Percentiles rank a stretch among this genome's conserved stretches.
Conservation (phyloP, 2,888 invertebrate species). For the Willowsia nigromaculata region DNA sequence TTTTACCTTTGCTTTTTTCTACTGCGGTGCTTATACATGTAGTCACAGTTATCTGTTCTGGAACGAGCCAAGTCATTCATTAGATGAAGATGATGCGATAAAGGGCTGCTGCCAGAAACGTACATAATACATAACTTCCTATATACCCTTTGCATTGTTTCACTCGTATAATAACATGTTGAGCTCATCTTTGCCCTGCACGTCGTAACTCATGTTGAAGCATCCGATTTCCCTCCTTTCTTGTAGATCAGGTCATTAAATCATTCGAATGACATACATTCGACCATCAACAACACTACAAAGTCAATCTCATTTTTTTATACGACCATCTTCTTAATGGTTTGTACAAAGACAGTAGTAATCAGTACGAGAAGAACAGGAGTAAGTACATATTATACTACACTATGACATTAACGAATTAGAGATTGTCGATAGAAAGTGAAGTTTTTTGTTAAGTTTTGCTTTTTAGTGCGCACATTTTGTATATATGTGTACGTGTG, state of each 20-base stretch:
- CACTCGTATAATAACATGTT: constrained; percentile 36
- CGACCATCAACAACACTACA: constrained; percentile 23
- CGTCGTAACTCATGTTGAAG: constrained; percentile 53
- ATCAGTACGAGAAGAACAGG: too few relatives aligned
- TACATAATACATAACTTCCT: background rate
- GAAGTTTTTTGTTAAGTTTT: background rate
- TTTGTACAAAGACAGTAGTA: too few relatives aligned
- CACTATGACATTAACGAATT: background rate
- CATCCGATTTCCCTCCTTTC: constrained; percentile 21
- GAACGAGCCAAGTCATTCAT: constrained; percentile 58
- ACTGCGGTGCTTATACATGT: background rate
- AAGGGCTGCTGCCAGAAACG: constrained; percentile 42
- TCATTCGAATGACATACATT: constrained; percentile 61
- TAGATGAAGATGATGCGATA: constrained; percentile 47
- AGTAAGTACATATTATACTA: background rate
- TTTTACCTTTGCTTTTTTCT: constrained; percentile 38
- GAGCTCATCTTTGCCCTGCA: constrained; percentile 24
- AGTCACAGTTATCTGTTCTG: constrained; percentile 15
- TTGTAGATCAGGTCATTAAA: constrained; percentile 49
- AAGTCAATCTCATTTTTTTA: background rate
- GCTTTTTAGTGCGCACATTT: background rate
- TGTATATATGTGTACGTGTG: constrained; percentile 9
- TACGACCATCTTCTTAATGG: background rate
- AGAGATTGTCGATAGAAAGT: background rate
- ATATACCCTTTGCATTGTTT: background rate